Evolutionary conservation across 2,888 invertebrate genomes (phyloP).

Genomic region (Epinotia ramella): DNA sequence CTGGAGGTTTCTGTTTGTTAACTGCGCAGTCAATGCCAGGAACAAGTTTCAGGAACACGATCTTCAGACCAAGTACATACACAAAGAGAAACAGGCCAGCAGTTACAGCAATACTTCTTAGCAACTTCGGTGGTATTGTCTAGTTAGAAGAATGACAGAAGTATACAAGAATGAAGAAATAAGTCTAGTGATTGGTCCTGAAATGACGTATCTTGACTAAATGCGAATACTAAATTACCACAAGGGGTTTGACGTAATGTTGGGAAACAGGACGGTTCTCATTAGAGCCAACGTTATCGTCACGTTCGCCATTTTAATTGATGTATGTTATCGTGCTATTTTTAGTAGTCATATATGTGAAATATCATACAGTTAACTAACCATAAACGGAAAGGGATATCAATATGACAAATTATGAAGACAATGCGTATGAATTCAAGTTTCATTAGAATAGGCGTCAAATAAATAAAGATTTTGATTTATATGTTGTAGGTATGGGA

Average conservation of each 20-base stretch:
- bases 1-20: conserved; percentile 1
- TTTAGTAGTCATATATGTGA: neutral
- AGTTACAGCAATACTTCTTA: neutral
- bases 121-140: neutral
- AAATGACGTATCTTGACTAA: neutral
- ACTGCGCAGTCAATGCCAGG: neutral
- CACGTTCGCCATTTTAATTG: conserved; percentile 42
- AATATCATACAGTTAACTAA: neutral
- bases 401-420: conserved; percentile 5
- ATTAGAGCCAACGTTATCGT: conserved; percentile 39
- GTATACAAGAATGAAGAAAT: neutral
- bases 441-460: neutral
- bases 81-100: neutral
- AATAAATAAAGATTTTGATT: neutral
- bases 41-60: neutral
- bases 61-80: neutral
- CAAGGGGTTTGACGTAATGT: conserved; percentile 22
- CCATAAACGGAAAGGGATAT: neutral
- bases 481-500: no score
- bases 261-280: conserved; percentile 37
- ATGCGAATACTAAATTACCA: conserved; percentile 17
- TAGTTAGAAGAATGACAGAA: neutral
- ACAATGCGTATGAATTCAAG: conserved; percentile 3
- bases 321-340: conserved; percentile 34
- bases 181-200: neutral